Conservation (phyloP, 2,888 invertebrate genomes). For the Eupithecia dodoneata region DNA sequence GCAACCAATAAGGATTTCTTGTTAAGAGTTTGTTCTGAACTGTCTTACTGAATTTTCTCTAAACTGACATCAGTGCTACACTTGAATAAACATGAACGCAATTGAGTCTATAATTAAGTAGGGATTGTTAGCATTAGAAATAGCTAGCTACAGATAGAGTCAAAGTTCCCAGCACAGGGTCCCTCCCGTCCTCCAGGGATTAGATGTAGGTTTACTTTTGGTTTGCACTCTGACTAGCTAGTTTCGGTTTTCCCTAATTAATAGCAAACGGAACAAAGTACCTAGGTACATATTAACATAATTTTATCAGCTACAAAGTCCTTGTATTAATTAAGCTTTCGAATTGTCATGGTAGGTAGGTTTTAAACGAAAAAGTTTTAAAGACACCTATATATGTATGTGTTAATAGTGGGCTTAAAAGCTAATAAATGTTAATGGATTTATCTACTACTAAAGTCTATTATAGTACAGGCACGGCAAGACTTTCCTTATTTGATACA, state of each 20-base stretch:
- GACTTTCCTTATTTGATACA: slow-evolving; percentile 32
- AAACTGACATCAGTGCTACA: neutral
- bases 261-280: neutral
- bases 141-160: neutral
- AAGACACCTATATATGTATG: too few relatives aligned
- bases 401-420: too few relatives aligned
- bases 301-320: neutral
- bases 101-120: neutral
- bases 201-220: too few relatives aligned
- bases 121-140: neutral
- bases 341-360: neutral
- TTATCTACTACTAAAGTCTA: neutral
- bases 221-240: neutral
- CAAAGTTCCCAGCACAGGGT: neutral
- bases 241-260: neutral
- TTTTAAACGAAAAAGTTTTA: too few relatives aligned
- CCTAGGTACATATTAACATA: neutral
- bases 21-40: neutral
- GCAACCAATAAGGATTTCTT: slow-evolving; percentile 17
- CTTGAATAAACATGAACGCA: neutral
- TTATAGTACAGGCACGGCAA: slow-evolving; percentile 1
- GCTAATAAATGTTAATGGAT: too few relatives aligned
- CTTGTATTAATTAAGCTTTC: neutral
- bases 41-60: slow-evolving; percentile 1
- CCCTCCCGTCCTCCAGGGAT: too few relatives aligned